Evolutionary conservation across 2,113 vertebrate genomes (phyloP).

Genomic region (Saimiri boliviensis): DNA sequence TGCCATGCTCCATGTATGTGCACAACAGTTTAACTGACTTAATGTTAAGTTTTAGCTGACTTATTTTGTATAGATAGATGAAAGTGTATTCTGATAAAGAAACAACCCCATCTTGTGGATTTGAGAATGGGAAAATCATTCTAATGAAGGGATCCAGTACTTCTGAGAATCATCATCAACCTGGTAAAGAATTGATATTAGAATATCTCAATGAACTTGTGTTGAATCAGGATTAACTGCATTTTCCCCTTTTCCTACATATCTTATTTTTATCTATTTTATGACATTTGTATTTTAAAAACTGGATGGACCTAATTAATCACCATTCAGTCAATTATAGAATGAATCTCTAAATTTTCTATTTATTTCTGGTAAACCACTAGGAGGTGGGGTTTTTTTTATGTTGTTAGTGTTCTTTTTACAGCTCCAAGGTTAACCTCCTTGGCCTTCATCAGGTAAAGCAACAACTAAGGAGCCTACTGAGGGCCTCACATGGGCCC

Average conservation of each 20-base stretch:
- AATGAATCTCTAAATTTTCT: not conserved
- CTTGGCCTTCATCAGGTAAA: slow-evolving; percentile 39
- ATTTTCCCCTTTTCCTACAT: not conserved
- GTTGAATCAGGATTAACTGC: not conserved
- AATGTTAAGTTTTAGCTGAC: not conserved
- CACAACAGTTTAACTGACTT: not conserved
- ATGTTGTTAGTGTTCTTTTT: no score
- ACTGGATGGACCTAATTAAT: not conserved
- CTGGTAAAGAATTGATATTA: not conserved
- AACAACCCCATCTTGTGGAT: no score
- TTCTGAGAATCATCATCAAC: not conserved
- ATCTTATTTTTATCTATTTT: not conserved
- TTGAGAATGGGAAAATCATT: not conserved
- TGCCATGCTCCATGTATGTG: not conserved
- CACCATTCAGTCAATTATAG: not conserved
- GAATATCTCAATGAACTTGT: not conserved
- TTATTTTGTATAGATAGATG: not conserved
- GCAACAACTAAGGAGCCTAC: not conserved
- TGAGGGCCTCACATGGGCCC: not conserved
- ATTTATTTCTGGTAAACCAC: not conserved
- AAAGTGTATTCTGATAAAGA: not conserved
- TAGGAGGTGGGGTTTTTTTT: not conserved
- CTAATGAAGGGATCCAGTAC: not conserved
- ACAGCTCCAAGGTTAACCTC: not conserved
- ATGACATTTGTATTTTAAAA: not conserved